A percentile compares a stretch with the other conserved stretches of the same genome.
Evolutionary conservation across 2,113 vertebrate genomes (phyloP).

Genomic region (Osmerus mordax): DNA sequence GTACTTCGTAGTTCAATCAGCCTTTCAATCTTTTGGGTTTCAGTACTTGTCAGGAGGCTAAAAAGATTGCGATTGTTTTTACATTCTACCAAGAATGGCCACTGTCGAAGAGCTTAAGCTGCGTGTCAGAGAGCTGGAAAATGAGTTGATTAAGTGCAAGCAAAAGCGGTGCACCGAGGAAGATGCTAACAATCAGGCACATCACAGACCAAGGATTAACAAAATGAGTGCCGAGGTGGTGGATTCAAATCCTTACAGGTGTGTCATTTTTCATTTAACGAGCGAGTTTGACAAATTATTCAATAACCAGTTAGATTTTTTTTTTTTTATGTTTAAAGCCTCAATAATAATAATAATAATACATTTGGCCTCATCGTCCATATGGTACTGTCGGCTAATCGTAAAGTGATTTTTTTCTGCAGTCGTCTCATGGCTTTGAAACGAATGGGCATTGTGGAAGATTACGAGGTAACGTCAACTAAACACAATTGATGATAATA

Average conservation of each 20-base stretch:
- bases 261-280: too few relatives aligned
- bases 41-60: neutral
- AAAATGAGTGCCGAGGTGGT: conserved; percentile 90
- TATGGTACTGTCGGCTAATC: conserved; percentile 30
- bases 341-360: too few relatives aligned
- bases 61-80: neutral
- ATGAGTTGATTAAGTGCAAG: conserved; percentile 78
- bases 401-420: conserved; percentile 44
- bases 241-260: conserved; percentile 97
- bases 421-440: conserved; percentile 97
- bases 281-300: too few relatives aligned
- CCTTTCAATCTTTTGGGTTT: neutral
- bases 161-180: conserved; percentile 47
- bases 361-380: neutral
- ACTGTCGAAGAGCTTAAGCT: conserved; percentile 78
- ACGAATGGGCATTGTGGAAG: conserved; percentile 94
- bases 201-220: conserved; percentile 75
- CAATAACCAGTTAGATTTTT: too few relatives aligned
- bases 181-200: conserved; percentile 40
- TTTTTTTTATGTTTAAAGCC: too few relatives aligned
- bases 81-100: conserved; percentile 46
- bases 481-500: neutral
- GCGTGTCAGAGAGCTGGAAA: conserved; percentile 81
- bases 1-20: conserved; percentile 41
- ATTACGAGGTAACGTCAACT: conserved; percentile 85